Conservation (phyloP, 92 coral and sea anemone species). For the Porites divaricata region DNA sequence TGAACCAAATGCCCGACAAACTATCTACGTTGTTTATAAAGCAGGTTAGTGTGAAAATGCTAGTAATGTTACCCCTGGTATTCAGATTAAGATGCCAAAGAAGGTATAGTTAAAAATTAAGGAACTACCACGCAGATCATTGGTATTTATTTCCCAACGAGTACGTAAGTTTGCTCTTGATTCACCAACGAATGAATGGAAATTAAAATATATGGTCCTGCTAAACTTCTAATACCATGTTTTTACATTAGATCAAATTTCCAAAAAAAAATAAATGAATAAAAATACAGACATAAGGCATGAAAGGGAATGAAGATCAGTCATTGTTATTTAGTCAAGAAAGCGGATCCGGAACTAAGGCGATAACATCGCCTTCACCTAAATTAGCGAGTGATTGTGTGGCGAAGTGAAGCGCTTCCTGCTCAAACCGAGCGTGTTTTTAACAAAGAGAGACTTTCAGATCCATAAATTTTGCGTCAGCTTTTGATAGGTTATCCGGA, state of each 20-base stretch:
- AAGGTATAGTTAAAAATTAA: background rate
- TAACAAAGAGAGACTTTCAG: background rate
- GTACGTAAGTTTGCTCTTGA: background rate
- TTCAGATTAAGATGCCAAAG: background rate
- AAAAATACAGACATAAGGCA: background rate
- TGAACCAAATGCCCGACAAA: slow-evolving; percentile 51
- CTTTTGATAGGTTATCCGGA: background rate
- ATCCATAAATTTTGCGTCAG: background rate
- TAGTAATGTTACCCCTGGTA: background rate
- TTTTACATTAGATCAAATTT: background rate
- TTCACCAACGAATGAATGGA: background rate
- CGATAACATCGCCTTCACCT: background rate
- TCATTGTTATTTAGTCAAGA: background rate
- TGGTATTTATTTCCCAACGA: too few species aligned
- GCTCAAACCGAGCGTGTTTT: background rate
- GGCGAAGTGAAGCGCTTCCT: background rate
- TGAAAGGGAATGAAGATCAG: background rate
- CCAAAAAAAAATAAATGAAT: background rate
- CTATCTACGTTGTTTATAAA: slow-evolving; percentile 32
- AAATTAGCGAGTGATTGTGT: background rate
- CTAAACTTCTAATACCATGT: background rate
- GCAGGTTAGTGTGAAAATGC: slow-evolving; percentile 29
- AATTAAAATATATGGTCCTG: background rate
- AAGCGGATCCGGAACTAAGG: background rate
- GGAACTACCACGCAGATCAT: background rate